These are phyloP conservation scores for Eulacestoma nigropectus DNA, from an alignment of 2,113 vertebrate species.

Conservation along the genomic window DNA sequence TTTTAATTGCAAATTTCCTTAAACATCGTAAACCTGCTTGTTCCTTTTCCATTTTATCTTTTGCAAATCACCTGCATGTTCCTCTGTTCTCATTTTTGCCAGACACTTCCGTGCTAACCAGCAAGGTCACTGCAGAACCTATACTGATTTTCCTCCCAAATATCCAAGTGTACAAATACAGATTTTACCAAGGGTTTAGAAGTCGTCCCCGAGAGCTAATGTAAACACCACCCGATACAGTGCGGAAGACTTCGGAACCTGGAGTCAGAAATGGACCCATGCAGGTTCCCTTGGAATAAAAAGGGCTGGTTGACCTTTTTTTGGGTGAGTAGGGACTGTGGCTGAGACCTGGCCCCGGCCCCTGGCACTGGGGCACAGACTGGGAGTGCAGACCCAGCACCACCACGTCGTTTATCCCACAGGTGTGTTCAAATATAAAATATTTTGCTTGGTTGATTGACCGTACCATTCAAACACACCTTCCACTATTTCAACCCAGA, in stretches of 20 bases:
- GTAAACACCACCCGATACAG: neutral
- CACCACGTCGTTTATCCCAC: neutral
- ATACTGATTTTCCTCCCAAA: constrained; percentile 9
- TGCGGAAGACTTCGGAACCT: neutral
- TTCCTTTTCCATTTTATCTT: neutral
- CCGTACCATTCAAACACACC: neutral
- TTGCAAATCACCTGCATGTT: neutral
- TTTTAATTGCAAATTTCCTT: neutral
- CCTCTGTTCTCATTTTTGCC: constrained; percentile 4
- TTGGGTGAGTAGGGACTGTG: neutral
- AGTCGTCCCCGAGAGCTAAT: neutral
- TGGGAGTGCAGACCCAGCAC: fast-evolving
- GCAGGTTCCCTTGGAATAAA: neutral
- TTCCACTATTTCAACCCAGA: neutral
- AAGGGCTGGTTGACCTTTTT: neutral
- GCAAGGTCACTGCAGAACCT: constrained; percentile 14
- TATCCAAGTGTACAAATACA: neutral
- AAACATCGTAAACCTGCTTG: neutral
- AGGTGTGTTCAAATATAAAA: fast-evolving
- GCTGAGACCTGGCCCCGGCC: neutral
- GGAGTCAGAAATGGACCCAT: neutral
- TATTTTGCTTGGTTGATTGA: neutral
- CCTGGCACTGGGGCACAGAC: neutral
- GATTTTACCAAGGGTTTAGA: neutral
- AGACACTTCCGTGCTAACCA: neutral